Conservation (phyloP, 92 coral and sea anemone genomes). For the Montipora capitata region DNA sequence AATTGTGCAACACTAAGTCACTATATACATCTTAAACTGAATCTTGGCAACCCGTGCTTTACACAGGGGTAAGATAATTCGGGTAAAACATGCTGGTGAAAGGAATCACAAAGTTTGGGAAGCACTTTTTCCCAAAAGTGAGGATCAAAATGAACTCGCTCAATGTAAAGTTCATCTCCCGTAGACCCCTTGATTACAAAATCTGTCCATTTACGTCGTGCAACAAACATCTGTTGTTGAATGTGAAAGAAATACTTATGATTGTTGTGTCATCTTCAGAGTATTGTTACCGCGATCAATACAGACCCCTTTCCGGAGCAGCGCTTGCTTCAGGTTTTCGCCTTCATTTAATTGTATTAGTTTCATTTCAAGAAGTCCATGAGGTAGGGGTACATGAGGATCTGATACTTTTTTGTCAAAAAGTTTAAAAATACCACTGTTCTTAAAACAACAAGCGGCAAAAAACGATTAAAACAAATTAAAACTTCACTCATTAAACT, state of each 20-base stretch:
- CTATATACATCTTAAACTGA: not conserved
- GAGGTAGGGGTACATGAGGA: slow-evolving; percentile 42
- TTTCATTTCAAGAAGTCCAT: slow-evolving; percentile 69
- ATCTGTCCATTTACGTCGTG: slow-evolving; percentile 42
- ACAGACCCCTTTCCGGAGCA: slow-evolving; percentile 5
- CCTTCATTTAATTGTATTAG: slow-evolving; percentile 39
- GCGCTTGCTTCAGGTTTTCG: slow-evolving; percentile 37
- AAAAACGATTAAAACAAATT: too few relatives aligned
- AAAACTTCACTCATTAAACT: too few relatives aligned
- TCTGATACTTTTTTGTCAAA: too few relatives aligned
- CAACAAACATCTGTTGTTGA: too few relatives aligned
- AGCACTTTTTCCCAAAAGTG: too few relatives aligned
- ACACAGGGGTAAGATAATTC: slow-evolving; percentile 61
- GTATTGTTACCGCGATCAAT: too few relatives aligned
- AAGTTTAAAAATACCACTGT: too few relatives aligned
- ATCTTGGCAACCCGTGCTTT: slow-evolving; percentile 48
- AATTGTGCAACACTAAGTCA: too few relatives aligned
- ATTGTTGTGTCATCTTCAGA: too few relatives aligned
- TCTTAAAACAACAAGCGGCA: too few relatives aligned
- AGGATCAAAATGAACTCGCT: slow-evolving; percentile 37
- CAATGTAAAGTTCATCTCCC: slow-evolving; percentile 38
- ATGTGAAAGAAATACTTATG: too few relatives aligned
- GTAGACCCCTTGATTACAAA: slow-evolving; percentile 58
- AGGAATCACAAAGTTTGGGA: too few relatives aligned
- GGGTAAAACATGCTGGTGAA: slow-evolving; percentile 16